Evolutionary conservation across 2,888 invertebrate genomes (phyloP).

Genomic region (Tyria jacobaeae): DNA sequence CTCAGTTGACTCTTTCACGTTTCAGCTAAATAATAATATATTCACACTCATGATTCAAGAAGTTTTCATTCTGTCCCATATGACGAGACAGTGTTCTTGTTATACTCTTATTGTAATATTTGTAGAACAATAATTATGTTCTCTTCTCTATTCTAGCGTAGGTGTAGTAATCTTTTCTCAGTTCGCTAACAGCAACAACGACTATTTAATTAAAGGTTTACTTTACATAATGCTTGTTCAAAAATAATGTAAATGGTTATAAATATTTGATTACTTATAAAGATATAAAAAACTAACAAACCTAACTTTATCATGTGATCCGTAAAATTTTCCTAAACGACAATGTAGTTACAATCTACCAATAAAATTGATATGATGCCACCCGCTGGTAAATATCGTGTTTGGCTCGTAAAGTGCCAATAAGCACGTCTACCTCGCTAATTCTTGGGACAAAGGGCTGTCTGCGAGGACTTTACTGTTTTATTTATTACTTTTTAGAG

Average conservation of each 20-base stretch:
- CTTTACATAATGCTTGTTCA: neutral
- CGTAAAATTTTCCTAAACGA: slow-evolving; percentile 26
- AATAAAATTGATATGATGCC: slow-evolving; percentile 70
- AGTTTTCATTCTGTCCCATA: too few relatives aligned
- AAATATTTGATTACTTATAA: too few relatives aligned
- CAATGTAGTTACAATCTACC: slow-evolving; percentile 50
- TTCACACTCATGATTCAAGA: too few relatives aligned
- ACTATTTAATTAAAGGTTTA: too few relatives aligned
- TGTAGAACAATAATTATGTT: too few relatives aligned
- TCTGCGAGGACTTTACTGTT: slow-evolving; percentile 8
- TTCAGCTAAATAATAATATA: too few relatives aligned
- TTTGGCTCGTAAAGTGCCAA: slow-evolving; percentile 66
- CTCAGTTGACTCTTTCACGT: too few relatives aligned
- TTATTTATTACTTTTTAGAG: slow-evolving; percentile 11
- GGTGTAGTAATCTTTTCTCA: too few relatives aligned
- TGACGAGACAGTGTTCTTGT: too few relatives aligned
- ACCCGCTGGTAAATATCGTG: slow-evolving; percentile 76
- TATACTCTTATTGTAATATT: too few relatives aligned
- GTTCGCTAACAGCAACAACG: too few relatives aligned
- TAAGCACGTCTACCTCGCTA: slow-evolving; percentile 45
- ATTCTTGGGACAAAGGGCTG: slow-evolving; percentile 21
- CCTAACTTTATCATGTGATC: slow-evolving; percentile 18
- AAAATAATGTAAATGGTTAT: neutral
- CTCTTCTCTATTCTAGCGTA: too few relatives aligned
- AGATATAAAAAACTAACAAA: neutral